Base-by-base conservation (phyloP, 1,140 invertebrate species). In the Drosophila azteca region DNA sequence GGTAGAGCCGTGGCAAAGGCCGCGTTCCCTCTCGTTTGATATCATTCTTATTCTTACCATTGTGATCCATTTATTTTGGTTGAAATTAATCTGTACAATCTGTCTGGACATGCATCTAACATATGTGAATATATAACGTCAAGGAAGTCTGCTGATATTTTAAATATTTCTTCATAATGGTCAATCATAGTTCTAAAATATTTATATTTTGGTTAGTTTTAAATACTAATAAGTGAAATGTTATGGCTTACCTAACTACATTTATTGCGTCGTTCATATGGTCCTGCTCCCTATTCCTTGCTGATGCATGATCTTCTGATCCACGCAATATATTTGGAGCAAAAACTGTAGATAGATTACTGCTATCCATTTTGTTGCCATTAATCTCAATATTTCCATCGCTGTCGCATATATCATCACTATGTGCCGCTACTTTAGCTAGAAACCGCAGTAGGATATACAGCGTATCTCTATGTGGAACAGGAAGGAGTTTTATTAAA, bases 341-440 rank as follows among this genome's bases (percentile, higher is more conserved):
- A 92, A 99, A 97, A 22, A 98, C 94, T 4, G 97, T 98, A 0
- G 97, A 97, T 65, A 99, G 92, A 92, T 98, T 98, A 44, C 94
- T 95, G 9, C 96, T 95, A 90, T 98, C 97, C 97, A 99, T 99
- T 93, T 97, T 98, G 93, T 98, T 98, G 2, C 97, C 97, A 57
- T 11, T 55, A 13, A 77, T 60, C 46, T 79, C 52, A 50, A 76
- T 44, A 22, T 35, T 76, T 20, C 79, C 89, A 31, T 84, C 71
- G 22, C 9, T 64, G 11, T 59, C 46, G 6, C 26, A 54, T 7
- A 82, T 20, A 58, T 92, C 92, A 93, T 92, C 89, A 45, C 80
- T 79, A 64, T 78, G 78, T 1, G 94, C 92, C 13, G 96, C 95
- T 9, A 98, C 95, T 69, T 94, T 94, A 29, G 94, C 94, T 48